Evolutionary conservation across 2,113 vertebrate species (phyloP).

Genomic region (Indri indri): DNA sequence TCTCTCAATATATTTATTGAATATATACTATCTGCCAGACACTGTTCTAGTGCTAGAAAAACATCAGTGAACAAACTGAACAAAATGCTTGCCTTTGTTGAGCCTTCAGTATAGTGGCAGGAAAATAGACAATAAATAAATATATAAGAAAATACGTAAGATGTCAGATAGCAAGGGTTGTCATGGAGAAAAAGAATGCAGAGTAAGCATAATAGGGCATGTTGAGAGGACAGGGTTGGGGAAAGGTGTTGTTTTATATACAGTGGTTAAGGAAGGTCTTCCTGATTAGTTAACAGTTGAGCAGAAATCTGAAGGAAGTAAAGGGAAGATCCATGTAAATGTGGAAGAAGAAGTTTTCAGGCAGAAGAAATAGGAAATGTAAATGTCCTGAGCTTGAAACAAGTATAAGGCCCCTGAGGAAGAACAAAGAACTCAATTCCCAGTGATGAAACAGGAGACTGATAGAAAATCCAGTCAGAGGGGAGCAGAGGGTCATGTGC

Average conservation of each 20-base stretch:
- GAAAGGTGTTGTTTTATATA: not conserved
- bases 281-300: not conserved
- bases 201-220: not conserved
- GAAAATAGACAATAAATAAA: not conserved
- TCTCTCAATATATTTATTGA: not conserved
- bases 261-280: not conserved
- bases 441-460: not conserved
- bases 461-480: not conserved
- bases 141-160: not conserved
- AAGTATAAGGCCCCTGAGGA: not conserved
- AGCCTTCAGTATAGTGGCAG: not conserved
- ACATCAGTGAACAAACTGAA: not conserved
- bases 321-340: not conserved
- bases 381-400: not conserved
- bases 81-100: not conserved
- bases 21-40: not conserved
- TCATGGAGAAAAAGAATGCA: not conserved
- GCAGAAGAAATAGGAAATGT: not conserved
- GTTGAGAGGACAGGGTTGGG: not conserved
- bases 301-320: not conserved
- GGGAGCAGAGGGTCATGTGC: not conserved
- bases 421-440: not conserved
- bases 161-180: not conserved
- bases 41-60: not conserved
- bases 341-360: not conserved